These are phyloP conservation scores for Plutomurus gul DNA, from an alignment of 1,140 invertebrate genomes.

Conservation along the genomic window DNA sequence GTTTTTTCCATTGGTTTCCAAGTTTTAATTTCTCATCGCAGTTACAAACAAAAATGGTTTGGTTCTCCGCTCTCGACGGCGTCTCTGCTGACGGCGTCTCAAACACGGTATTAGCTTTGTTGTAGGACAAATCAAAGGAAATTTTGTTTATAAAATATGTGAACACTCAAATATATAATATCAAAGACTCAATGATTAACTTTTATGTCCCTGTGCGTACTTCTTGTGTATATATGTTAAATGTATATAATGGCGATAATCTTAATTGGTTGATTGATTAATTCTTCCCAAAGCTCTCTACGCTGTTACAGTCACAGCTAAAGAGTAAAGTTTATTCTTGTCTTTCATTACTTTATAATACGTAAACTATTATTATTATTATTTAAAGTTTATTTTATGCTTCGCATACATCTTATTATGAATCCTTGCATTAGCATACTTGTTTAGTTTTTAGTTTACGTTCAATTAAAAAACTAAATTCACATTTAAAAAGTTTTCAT, in stretches of 20 bases:
- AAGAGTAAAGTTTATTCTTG: constrained; percentile 20
- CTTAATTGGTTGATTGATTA: constrained; percentile 21
- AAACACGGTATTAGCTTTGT: constrained; percentile 41
- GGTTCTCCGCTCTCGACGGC: constrained; percentile 43
- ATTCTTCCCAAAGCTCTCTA: constrained; percentile 3
- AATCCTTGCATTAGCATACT: background rate
- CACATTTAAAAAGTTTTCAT: too few relatives aligned
- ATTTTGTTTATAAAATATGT: constrained; percentile 9
- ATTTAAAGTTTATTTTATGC: background rate
- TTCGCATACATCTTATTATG: background rate
- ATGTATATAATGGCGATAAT: constrained; percentile 15
- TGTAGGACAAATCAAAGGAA: constrained; percentile 17
- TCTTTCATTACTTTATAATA: constrained; percentile 7
- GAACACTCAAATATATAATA: background rate
- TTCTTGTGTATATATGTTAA: too few relatives aligned
- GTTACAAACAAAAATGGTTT: constrained; percentile 40
- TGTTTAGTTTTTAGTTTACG: background rate
- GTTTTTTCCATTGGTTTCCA: constrained; percentile 18
- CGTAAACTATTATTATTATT: background rate
- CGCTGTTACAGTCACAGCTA: constrained; percentile 19
- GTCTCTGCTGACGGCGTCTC: constrained; percentile 39
- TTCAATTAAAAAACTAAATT: too few relatives aligned
- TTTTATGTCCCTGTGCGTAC: background rate
- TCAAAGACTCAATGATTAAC: background rate
- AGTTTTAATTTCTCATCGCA: constrained; percentile 15